A percentile compares a stretch with the other conserved stretches of the same genome.
Conservation (phyloP, 2,888 invertebrate genomes). For the Caenorhabditis sp. region DNA sequence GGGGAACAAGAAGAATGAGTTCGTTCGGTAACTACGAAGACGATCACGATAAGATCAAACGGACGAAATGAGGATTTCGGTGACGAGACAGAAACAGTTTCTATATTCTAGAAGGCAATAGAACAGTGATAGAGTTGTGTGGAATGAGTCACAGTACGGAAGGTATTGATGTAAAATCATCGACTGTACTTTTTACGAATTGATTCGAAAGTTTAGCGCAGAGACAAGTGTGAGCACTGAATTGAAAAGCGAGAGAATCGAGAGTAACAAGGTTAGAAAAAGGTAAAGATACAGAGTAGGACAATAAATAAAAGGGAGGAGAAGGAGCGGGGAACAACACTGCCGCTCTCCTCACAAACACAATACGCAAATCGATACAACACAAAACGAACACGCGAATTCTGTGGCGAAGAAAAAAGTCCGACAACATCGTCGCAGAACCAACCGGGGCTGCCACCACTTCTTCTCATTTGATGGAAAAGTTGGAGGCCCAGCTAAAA, state of each 20-base stretch:
- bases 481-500: constrained; percentile 34
- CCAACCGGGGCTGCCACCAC: constrained; percentile 10
- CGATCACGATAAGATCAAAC: too few relatives aligned
- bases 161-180: too few relatives aligned
- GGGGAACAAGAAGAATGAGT: neutral
- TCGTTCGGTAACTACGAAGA: too few relatives aligned
- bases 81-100: too few relatives aligned
- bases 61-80: too few relatives aligned
- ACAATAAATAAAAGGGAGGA: constrained; percentile 31
- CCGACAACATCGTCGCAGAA: constrained; percentile 20
- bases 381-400: constrained; percentile 38
- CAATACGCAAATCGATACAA: constrained; percentile 39
- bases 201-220: neutral
- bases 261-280: neutral
- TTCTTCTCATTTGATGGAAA: constrained; percentile 39
- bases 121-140: too few relatives aligned
- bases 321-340: constrained; percentile 2
- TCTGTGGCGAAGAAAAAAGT: neutral
- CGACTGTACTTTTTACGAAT: too few relatives aligned
- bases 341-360: constrained; percentile 35
- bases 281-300: neutral
- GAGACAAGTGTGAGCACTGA: neutral
- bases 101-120: too few relatives aligned
- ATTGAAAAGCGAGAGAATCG: neutral
- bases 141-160: neutral